These are phyloP conservation scores for Tenualosa ilisha DNA, from an alignment of 2,797 vertebrate species.

Conservation along the genomic window DNA sequence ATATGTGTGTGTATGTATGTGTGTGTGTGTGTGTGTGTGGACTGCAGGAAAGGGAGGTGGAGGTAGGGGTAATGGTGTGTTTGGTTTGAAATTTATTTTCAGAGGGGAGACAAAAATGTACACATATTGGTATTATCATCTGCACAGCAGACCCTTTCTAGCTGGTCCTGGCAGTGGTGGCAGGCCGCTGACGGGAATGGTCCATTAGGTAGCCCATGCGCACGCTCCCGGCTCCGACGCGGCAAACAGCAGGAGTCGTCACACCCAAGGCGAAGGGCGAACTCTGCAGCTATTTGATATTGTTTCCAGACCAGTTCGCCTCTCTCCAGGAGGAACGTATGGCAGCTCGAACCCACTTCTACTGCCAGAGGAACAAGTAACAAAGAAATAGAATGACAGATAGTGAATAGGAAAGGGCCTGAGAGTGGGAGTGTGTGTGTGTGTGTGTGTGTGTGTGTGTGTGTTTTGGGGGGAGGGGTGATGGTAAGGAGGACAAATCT, in stretches of 20 bases:
- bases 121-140: slow-evolving; percentile 62
- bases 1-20: neutral
- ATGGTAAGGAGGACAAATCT: slow-evolving; percentile 42
- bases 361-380: slow-evolving; percentile 58
- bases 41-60: neutral
- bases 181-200: slow-evolving; percentile 55
- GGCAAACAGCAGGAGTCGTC: slow-evolving; percentile 43
- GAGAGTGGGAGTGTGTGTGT: neutral
- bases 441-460: too few species aligned
- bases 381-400: slow-evolving; percentile 56
- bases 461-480: too few species aligned
- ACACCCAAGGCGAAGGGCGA: slow-evolving; percentile 61
- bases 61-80: slow-evolving; percentile 37
- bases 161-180: slow-evolving; percentile 44
- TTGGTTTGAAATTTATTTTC: slow-evolving; percentile 56
- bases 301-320: slow-evolving; percentile 70
- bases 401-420: neutral
- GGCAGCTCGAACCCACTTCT: slow-evolving; percentile 38
- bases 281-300: slow-evolving; percentile 66
- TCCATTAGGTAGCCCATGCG: slow-evolving; percentile 55
- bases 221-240: slow-evolving; percentile 44
- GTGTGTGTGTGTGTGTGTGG: neutral
- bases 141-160: slow-evolving; percentile 53
- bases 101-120: slow-evolving; percentile 53
- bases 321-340: slow-evolving; percentile 50